Conservation (phyloP, 2,797 vertebrate species). For the Rhinella marina region DNA sequence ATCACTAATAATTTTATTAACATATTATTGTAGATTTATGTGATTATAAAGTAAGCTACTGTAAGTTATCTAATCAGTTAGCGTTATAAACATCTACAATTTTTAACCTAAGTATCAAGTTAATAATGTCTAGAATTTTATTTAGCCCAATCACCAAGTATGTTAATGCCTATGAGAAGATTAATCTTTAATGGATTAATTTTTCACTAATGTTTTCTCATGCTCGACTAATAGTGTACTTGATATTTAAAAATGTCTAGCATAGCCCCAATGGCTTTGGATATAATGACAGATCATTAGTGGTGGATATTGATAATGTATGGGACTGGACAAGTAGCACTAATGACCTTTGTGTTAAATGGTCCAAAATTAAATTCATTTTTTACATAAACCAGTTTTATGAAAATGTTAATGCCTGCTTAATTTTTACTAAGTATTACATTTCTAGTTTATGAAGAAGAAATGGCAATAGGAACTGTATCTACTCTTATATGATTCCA, state of each 20-base stretch:
- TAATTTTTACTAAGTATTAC: constrained; percentile 24
- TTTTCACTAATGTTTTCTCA: constrained; percentile 45
- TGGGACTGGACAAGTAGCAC: constrained; percentile 27
- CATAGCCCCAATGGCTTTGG: neutral
- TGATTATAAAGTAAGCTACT: neutral
- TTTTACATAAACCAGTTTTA: constrained; percentile 43
- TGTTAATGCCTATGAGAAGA: constrained; percentile 17
- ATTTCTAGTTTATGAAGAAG: neutral
- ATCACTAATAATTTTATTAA: neutral
- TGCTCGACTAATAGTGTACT: constrained; percentile 35
- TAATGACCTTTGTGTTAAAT: constrained; percentile 52
- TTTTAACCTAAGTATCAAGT: neutral
- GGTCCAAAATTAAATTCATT: constrained; percentile 36
- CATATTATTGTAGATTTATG: neutral
- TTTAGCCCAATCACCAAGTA: constrained; percentile 12
- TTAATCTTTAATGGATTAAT: constrained; percentile 23
- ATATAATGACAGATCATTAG: constrained; percentile 17
- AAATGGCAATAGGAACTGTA: neutral
- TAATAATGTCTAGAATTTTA: constrained; percentile 44
- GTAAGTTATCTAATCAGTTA: neutral
- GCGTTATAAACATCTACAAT: neutral
- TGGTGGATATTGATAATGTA: constrained; percentile 21
- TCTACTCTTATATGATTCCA: neutral
- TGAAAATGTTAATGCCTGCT: constrained; percentile 44
- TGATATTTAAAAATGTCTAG: constrained; percentile 41